Percentiles rank a stretch among this genome's conserved stretches.
Evolutionary conservation across 2,113 vertebrate species (phyloP).

Genomic region (Syngnathoides biaculeatus): DNA sequence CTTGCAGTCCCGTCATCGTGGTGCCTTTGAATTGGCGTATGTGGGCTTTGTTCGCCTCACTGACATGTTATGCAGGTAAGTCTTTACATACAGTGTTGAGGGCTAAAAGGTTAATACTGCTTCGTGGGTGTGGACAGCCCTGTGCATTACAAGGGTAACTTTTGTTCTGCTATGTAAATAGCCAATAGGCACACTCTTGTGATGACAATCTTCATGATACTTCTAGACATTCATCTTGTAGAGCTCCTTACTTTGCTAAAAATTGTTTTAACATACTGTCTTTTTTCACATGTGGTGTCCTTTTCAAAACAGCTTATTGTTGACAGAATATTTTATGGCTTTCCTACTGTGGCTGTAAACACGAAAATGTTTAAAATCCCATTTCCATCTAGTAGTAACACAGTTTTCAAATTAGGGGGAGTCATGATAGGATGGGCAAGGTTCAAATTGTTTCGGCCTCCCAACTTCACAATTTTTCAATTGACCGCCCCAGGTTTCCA

Average conservation of each 20-base stretch:
- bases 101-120: slow-evolving; percentile 42
- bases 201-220: slow-evolving; percentile 21
- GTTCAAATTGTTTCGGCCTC: no score
- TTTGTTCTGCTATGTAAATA: slow-evolving; percentile 35
- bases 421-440: no score
- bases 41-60: slow-evolving; percentile 93
- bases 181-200: not conserved
- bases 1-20: slow-evolving; percentile 92
- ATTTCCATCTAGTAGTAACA: no score
- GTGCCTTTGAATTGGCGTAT: slow-evolving; percentile 95
- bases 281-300: not conserved
- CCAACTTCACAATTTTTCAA: no score
- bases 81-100: slow-evolving; percentile 22
- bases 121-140: slow-evolving; percentile 11
- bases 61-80: slow-evolving; percentile 86
- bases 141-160: slow-evolving; percentile 13
- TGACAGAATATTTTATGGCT: no score
- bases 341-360: no score
- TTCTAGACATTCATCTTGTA: no score
- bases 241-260: not conserved
- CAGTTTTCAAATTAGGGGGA: no score
- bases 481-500: no score
- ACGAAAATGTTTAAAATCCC: no score
- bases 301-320: no score
- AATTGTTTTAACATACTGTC: not conserved